Percentiles rank a stretch among this genome's conserved stretches.
Evolutionary conservation across 2,888 invertebrate genomes (phyloP).

Genomic region (Sinohyriopsis cumingii): DNA sequence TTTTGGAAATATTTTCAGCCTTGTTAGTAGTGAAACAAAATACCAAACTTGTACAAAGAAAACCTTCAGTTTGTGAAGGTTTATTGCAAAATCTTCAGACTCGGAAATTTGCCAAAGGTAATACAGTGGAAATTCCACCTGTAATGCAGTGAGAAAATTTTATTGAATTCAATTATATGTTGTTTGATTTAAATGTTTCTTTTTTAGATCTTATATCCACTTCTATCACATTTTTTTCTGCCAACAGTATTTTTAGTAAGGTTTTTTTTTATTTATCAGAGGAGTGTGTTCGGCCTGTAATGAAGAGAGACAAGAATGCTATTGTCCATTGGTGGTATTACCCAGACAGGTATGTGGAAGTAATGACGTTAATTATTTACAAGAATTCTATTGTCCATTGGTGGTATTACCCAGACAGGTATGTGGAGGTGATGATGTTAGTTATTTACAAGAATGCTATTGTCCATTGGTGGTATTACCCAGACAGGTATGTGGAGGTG

Average conservation of each 20-base stretch:
- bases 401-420: constrained; percentile 93
- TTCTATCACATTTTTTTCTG: neutral
- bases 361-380: constrained; percentile 59
- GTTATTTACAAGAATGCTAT: constrained; percentile 86
- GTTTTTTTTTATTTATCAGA: constrained; percentile 40
- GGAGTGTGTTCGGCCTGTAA: constrained; percentile 86
- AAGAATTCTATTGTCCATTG: constrained; percentile 91
- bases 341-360: constrained; percentile 79
- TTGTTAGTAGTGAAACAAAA: too few species aligned
- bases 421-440: neutral
- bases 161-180: too few species aligned
- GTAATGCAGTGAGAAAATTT: too few species aligned
- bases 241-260: neutral
- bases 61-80: too few species aligned
- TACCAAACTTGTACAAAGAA: too few species aligned
- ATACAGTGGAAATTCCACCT: too few species aligned
- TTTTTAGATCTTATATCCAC: too few species aligned
- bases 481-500: constrained; percentile 77
- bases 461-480: constrained; percentile 96
- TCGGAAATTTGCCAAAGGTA: too few species aligned
- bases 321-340: constrained; percentile 97
- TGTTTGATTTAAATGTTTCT: too few species aligned
- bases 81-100: too few species aligned
- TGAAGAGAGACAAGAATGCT: constrained; percentile 85
- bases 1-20: too few species aligned